Percentiles rank a stretch among this genome's conserved stretches.
These are phyloP conservation scores for Xiphorhynchus erythropygius DNA, from an alignment of 2,797 vertebrate genomes.

Conservation along the genomic window DNA sequence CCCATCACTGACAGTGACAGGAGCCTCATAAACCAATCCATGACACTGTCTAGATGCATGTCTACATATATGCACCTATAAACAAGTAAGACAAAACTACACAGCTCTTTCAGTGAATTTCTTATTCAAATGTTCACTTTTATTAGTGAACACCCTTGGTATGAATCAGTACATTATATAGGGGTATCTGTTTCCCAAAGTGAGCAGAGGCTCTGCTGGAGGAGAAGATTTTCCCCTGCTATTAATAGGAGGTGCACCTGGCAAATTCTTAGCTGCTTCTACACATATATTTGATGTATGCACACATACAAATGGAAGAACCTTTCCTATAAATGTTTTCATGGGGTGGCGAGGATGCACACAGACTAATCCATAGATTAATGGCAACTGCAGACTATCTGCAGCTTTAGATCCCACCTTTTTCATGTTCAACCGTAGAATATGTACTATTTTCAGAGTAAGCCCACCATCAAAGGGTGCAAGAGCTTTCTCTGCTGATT, in stretches of 20 bases:
- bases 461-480: not conserved
- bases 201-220: not conserved
- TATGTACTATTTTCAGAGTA: not conserved
- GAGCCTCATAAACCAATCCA: not conserved
- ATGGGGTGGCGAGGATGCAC: not conserved
- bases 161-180: not conserved
- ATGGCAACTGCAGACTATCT: not conserved
- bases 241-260: conserved; percentile 4
- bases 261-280: conserved; percentile 14
- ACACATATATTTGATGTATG: not conserved
- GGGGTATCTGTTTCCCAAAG: not conserved
- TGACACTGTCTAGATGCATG: fast-evolving
- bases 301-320: not conserved
- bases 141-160: not conserved
- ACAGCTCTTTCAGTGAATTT: not conserved
- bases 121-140: not conserved
- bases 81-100: not conserved
- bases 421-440: not conserved
- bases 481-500: not conserved
- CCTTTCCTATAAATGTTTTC: not conserved
- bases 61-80: fast-evolving
- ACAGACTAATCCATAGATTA: not conserved
- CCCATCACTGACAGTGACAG: not conserved
- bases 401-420: not conserved
- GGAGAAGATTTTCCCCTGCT: not conserved